Percentiles rank a stretch among this genome's conserved stretches.
Evolutionary conservation across 2,113 vertebrate species (phyloP).

Genomic region (Crotalus viridis): DNA sequence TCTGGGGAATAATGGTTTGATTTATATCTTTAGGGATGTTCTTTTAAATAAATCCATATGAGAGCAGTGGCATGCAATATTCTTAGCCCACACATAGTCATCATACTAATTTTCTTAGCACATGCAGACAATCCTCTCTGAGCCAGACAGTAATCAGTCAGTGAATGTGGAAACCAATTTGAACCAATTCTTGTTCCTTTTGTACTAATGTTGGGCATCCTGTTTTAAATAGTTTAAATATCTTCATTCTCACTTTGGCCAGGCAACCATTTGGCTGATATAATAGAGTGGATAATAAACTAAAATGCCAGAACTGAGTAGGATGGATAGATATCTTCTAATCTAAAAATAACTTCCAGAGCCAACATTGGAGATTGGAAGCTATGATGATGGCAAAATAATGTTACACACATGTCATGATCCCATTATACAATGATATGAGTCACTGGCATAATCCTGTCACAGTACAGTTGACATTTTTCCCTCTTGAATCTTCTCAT

Average conservation of each 20-base stretch:
- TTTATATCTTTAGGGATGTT: neutral
- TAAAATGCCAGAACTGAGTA: neutral
- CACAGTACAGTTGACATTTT: too few relatives aligned
- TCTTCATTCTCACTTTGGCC: neutral
- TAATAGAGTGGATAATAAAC: neutral
- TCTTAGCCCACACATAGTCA: neutral
- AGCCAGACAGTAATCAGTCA: neutral
- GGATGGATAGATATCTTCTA: neutral
- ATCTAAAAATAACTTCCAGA: neutral
- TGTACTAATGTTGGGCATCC: neutral
- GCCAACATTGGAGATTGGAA: neutral
- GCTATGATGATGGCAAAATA: neutral
- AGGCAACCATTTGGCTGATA: neutral
- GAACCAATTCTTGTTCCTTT: slow-evolving; percentile 4
- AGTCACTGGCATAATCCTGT: neutral
- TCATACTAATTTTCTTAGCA: neutral
- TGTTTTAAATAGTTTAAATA: neutral
- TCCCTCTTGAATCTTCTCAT: too few relatives aligned
- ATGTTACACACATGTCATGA: neutral
- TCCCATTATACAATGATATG: neutral
- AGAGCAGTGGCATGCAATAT: neutral
- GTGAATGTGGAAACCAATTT: neutral
- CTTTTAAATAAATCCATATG: slow-evolving; percentile 9
- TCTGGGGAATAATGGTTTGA: neutral
- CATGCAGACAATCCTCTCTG: neutral